phyloP scores from a whole-genome alignment of 2,797 vertebrate species.

The Ciconia nigra region DNA sequence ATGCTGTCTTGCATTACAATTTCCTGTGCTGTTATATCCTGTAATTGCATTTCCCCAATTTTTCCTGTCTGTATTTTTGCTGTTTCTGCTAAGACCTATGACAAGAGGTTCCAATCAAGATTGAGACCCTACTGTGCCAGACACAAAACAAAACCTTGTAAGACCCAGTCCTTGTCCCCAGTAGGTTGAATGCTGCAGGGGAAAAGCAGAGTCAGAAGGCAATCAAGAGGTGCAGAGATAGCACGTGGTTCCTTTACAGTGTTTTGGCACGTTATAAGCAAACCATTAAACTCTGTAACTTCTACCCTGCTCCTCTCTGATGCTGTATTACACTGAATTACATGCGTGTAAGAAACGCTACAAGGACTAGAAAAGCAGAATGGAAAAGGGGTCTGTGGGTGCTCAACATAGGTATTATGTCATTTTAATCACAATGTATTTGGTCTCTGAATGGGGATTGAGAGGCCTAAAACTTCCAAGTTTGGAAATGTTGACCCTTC shows the following conservation, averaged over 20 bases:
- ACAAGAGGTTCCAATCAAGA: constrained; percentile 8
- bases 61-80: not conserved
- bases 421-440: not conserved
- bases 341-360: not conserved
- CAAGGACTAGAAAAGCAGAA: not conserved
- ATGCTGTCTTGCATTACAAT: not conserved
- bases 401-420: not conserved
- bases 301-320: not conserved
- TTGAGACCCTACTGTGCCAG: not conserved
- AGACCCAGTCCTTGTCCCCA: not conserved
- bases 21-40: not conserved
- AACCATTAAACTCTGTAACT: not conserved
- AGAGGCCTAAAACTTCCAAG: not conserved
- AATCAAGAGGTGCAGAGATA: not conserved
- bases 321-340: not conserved
- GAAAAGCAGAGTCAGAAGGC: not conserved
- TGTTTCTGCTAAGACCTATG: not conserved
- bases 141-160: not conserved
- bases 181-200: not conserved
- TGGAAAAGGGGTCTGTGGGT: not conserved
- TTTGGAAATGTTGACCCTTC: not conserved
- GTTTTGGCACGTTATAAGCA: not conserved
- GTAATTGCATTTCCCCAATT: not conserved
- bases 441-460: not conserved
- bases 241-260: not conserved